Evolutionary conservation across 2,888 invertebrate genomes (phyloP), one percentile per base, ranked within the genome.

Genomic region (Drosophila greeni): DNA sequence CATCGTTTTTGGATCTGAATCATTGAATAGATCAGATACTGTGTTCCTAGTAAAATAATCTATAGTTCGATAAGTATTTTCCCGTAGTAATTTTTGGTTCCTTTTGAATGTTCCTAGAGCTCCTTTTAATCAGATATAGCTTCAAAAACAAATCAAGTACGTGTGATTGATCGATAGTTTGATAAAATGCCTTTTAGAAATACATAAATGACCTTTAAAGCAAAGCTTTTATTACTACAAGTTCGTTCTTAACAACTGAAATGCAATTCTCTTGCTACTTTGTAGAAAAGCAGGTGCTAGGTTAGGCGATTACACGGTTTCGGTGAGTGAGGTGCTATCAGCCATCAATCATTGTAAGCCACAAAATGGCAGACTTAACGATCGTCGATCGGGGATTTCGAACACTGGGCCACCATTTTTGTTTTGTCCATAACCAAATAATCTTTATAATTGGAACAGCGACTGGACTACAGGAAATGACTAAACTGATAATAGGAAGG

Each of bases 391-490:
- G 24, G 18, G 23, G 18, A 34, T 29, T 47, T 47, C 20, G 33
- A 20, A 34, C 39, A 12, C 16, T 34, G 31, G 45, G 36, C 31
- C 24, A 37, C 62, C 52, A 23, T 66, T 74, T 42, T 26, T 16
- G 14, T 36, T 34, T 51, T 29, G 47, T 33, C 33, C 40, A 52
- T 18, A 18, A 24, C 52, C 48, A 40, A 42, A 57, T 74, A 71
- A 71, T 74, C 55, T 53, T 18, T 40, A 39, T 23, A 40, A 47
- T 53, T 43, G 24, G 8, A 53, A 51, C 39, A 24, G 34, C 59
- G 59, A 45, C 39, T 37, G 66, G 33, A 12, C 49, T 56, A 45
- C 73, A 70, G 75, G 71, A 73, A 83, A 78, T 77, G 71, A 64
- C 67, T 62, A 55, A 62, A 57, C 59, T 73, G 77, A 78, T 83